These are phyloP conservation scores for Sycobia sp. DNA, from an alignment of 1,140 invertebrate species.

Conservation along the genomic window DNA sequence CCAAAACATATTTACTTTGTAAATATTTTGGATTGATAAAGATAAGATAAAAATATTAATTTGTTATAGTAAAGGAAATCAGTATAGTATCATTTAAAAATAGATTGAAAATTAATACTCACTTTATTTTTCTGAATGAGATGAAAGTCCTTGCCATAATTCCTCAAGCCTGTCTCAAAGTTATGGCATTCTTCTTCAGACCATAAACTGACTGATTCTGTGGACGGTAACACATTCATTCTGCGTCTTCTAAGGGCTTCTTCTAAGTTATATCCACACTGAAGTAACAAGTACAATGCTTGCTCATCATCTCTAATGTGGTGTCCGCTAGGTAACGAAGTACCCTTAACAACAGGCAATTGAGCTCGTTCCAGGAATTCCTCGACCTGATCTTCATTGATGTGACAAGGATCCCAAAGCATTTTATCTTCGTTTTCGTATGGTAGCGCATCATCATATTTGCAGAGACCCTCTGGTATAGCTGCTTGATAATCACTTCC, in stretches of 20 bases:
- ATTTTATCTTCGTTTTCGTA: conserved; percentile 97
- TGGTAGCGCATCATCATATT: conserved; percentile 89
- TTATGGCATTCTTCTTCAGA: conserved; percentile 97
- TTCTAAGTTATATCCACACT: conserved; percentile 93
- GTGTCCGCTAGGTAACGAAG: conserved; percentile 73
- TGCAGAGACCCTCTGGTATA: conserved; percentile 88
- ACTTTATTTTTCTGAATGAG: conserved; percentile 93
- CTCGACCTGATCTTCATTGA: conserved; percentile 77
- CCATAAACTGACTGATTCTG: conserved; percentile 85
- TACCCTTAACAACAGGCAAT: conserved; percentile 64
- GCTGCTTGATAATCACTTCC: conserved; percentile 92
- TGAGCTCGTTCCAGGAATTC: conserved; percentile 79
- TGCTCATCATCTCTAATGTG: conserved; percentile 93
- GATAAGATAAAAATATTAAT: background rate
- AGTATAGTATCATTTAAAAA: too few species aligned
- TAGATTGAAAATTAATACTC: conserved; percentile 6
- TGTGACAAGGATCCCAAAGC: conserved; percentile 85
- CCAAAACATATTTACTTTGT: too few species aligned
- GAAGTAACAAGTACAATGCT: conserved; percentile 87
- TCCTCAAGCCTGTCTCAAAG: conserved; percentile 92
- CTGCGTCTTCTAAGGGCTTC: conserved; percentile 86
- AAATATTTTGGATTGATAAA: background rate
- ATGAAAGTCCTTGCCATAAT: conserved; percentile 96
- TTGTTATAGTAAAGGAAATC: too few species aligned
- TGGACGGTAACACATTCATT: conserved; percentile 75